Evolutionary conservation across 2,797 vertebrate genomes (phyloP).

Genomic region (Coluber constrictor): DNA sequence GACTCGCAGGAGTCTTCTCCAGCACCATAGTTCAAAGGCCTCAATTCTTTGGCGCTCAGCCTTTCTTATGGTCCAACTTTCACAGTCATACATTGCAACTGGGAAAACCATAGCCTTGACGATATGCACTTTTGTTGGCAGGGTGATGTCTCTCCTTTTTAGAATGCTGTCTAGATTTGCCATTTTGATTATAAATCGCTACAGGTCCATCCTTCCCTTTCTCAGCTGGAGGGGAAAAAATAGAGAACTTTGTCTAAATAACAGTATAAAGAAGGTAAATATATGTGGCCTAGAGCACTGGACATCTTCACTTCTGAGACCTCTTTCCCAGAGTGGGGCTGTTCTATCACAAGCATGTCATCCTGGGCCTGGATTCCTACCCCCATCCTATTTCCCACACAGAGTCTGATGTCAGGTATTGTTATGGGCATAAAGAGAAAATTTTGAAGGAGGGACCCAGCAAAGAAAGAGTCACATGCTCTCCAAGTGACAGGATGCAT

Average conservation of each 20-base stretch:
- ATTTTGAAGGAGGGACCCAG: neutral
- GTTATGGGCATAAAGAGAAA: neutral
- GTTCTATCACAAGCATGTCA: constrained; percentile 28
- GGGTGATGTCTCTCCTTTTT: no score
- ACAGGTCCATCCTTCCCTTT: neutral
- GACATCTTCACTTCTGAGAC: constrained; percentile 9
- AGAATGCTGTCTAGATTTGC: no score
- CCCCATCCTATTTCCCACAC: neutral
- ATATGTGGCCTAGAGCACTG: constrained; percentile 19
- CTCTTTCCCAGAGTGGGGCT: constrained; percentile 4
- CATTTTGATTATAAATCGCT: constrained; percentile 1
- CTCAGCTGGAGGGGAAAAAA: constrained; percentile 8
- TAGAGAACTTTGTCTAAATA: constrained; percentile 34
- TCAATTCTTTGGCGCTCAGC: no score
- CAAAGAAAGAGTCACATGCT: no score
- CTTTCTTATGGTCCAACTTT: no score
- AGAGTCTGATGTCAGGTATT: neutral
- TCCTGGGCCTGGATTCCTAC: neutral
- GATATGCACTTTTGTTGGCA: no score
- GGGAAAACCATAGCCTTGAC: no score
- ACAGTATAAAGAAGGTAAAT: constrained; percentile 28
- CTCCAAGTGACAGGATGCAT: neutral
- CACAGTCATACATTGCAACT: no score
- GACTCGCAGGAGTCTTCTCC: no score
- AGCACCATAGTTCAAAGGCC: no score